These are phyloP conservation scores for Cataglyphis altisquamis DNA, from an alignment of 2,888 invertebrate genomes.

Conservation along the genomic window DNA sequence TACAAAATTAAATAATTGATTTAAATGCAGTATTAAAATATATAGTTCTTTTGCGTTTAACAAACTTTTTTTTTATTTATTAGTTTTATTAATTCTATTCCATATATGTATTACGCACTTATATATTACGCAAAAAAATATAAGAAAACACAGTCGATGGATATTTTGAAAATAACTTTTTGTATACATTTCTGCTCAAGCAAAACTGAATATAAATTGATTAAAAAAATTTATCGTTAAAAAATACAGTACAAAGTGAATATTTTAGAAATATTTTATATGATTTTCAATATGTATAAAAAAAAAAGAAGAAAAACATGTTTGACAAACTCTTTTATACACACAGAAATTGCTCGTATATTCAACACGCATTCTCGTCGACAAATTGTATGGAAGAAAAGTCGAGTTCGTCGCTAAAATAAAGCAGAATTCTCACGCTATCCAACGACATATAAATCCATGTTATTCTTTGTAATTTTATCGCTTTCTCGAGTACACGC, in stretches of 20 bases:
- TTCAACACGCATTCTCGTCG: neutral
- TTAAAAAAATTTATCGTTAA: neutral
- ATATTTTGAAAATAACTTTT: neutral
- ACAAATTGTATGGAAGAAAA: neutral
- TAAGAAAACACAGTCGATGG: neutral
- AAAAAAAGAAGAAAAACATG: neutral
- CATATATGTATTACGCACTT: neutral
- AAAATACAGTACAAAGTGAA: neutral
- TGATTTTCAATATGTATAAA: neutral
- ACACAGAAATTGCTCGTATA: neutral
- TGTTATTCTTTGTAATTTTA: slow-evolving; percentile 45
- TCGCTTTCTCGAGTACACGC: neutral
- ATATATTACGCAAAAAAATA: neutral
- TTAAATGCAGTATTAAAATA: neutral
- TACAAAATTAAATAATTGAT: neutral
- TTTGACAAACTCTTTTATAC: neutral
- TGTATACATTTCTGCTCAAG: neutral
- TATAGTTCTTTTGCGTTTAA: neutral
- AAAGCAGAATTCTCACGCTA: neutral
- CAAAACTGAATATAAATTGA: neutral
- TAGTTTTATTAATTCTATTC: neutral
- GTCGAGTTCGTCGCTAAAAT: neutral
- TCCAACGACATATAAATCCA: neutral
- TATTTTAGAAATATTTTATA: neutral
- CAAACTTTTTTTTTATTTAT: no score